phyloP scores from a whole-genome alignment of 2,113 vertebrate species.

The Ammodytes marinus region DNA sequence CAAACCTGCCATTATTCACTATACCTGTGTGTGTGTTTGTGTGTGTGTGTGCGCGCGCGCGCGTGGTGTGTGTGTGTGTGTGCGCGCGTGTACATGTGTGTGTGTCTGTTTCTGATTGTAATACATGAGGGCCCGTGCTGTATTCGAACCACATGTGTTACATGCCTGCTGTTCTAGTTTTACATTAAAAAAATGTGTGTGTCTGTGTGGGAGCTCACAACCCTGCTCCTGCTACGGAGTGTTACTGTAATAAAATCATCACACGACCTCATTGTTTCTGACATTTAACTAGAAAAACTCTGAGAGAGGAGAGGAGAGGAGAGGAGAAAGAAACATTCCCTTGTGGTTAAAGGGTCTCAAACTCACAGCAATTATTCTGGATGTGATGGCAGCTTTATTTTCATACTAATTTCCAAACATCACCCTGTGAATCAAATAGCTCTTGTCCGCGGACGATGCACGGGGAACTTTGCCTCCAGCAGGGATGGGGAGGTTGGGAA shows the following conservation, averaged over 20 bases:
- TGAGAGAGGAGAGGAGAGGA: slow-evolving; percentile 22
- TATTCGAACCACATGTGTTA: slow-evolving; percentile 77
- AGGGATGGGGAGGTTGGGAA: slow-evolving; percentile 6
- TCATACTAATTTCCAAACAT: slow-evolving; percentile 63
- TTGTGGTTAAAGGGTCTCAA: slow-evolving; percentile 47
- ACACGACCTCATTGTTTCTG: slow-evolving; percentile 71
- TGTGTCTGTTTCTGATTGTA: slow-evolving; percentile 68
- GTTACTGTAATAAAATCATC: slow-evolving; percentile 77
- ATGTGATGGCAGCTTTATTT: slow-evolving; percentile 69
- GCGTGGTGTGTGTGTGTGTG: slow-evolving; percentile 1
- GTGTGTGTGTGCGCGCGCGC: slow-evolving; percentile 1
- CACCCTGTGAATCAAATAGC: slow-evolving; percentile 51
- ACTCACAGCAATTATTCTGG: slow-evolving; percentile 52
- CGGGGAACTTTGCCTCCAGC: slow-evolving; percentile 25
- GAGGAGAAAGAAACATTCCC: slow-evolving; percentile 50
- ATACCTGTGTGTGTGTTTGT: slow-evolving; percentile 43
- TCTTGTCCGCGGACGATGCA: slow-evolving; percentile 26
- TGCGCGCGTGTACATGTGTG: slow-evolving; percentile 3
- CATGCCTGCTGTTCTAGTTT: slow-evolving; percentile 67
- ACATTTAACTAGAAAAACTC: slow-evolving; percentile 66
- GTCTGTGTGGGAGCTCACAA: slow-evolving; percentile 41
- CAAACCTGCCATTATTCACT: slow-evolving; percentile 59
- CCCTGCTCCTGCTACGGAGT: slow-evolving; percentile 53
- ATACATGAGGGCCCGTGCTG: slow-evolving; percentile 51
- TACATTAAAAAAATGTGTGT: slow-evolving; percentile 62